Conservation (phyloP, 2,113 vertebrate genomes). For the Myrmophylax atrothorax region DNA sequence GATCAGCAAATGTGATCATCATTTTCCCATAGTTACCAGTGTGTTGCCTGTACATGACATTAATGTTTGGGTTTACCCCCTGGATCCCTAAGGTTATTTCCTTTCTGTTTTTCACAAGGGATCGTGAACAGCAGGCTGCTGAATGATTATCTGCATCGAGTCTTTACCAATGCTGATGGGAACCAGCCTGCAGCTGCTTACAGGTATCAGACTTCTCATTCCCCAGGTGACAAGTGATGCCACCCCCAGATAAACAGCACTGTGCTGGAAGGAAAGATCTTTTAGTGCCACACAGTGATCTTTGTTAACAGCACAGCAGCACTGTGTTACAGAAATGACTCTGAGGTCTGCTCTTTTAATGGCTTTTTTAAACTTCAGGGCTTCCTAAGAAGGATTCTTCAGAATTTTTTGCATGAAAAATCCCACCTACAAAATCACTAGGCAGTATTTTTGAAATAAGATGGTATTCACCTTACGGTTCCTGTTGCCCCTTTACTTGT, state of each 20-base stretch:
- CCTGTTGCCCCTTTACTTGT: not conserved
- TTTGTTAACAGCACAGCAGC: constrained; percentile 1
- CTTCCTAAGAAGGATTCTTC: not conserved
- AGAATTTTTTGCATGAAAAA: not conserved
- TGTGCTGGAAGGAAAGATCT: not conserved
- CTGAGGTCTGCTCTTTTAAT: not conserved
- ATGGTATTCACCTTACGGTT: not conserved
- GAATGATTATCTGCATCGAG: constrained; percentile 88
- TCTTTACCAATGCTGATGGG: constrained; percentile 83
- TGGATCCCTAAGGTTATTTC: not conserved
- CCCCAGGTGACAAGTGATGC: not conserved
- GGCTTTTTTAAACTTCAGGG: not conserved
- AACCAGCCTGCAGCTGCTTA: constrained; percentile 76
- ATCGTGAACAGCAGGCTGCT: constrained; percentile 92
- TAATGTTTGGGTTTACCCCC: not conserved
- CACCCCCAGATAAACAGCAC: not conserved
- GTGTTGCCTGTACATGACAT: not conserved
- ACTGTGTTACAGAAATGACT: not conserved
- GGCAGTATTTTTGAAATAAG: not conserved
- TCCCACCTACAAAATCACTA: not conserved
- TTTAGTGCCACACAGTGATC: not conserved
- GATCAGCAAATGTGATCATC: not conserved
- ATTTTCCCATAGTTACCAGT: not conserved
- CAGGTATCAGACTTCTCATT: constrained; percentile 78
- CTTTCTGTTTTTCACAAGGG: constrained; percentile 73